These are phyloP conservation scores for Philopotamus ludificatus DNA, from an alignment of 1,140 invertebrate genomes.

Conservation along the genomic window DNA sequence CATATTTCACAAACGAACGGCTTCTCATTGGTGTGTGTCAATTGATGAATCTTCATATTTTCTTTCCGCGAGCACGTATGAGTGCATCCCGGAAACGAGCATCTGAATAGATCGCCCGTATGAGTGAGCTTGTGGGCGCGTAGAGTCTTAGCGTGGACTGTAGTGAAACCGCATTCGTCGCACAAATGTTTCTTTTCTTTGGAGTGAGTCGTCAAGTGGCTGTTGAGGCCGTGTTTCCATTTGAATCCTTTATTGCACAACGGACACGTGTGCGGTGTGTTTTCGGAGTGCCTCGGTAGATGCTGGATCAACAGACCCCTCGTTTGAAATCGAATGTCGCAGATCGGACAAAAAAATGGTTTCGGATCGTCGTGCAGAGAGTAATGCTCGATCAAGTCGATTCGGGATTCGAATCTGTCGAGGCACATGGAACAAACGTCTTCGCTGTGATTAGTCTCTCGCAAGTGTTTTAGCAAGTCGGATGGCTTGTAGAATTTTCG, in stretches of 20 bases:
- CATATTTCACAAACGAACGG: conserved; percentile 56
- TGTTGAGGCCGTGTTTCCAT: conserved; percentile 63
- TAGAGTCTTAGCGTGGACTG: conserved; percentile 60
- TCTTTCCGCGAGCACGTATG: conserved; percentile 56
- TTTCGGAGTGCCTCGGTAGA: conserved; percentile 58
- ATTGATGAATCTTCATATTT: conserved; percentile 54
- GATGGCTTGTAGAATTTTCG: conserved; percentile 50
- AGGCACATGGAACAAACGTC: conserved; percentile 56
- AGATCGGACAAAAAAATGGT: conserved; percentile 58
- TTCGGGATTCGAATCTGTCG: conserved; percentile 49
- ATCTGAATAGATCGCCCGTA: conserved; percentile 58
- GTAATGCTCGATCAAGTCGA: conserved; percentile 52
- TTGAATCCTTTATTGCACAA: conserved; percentile 63
- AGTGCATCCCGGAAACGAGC: conserved; percentile 53
- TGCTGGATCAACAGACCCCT: conserved; percentile 56
- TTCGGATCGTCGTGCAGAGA: conserved; percentile 53
- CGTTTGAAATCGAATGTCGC: conserved; percentile 56
- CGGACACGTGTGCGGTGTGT: conserved; percentile 59
- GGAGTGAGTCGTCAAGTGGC: conserved; percentile 59
- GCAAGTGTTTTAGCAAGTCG: conserved; percentile 50
- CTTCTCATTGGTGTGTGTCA: conserved; percentile 60
- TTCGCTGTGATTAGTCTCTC: conserved; percentile 52
- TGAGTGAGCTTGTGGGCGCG: conserved; percentile 59
- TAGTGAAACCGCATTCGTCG: conserved; percentile 62
- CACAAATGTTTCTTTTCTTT: conserved; percentile 60